phyloP scores from a whole-genome alignment of 2,113 vertebrate species.

The Ciconia stormi region DNA sequence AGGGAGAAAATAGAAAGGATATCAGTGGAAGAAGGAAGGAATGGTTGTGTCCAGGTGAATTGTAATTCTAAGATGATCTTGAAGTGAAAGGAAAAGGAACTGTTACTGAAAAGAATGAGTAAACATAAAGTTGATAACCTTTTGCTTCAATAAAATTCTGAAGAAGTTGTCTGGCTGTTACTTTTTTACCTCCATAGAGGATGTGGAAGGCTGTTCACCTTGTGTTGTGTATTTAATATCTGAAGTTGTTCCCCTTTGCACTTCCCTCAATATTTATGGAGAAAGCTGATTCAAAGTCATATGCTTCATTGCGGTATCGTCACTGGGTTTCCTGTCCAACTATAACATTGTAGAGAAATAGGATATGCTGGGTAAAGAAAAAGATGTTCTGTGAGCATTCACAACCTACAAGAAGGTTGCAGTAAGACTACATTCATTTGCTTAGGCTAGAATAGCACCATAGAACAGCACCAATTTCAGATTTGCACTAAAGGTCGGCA shows the following conservation, averaged over 20 bases:
- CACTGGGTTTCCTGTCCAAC: background rate
- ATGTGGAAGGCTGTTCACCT: background rate
- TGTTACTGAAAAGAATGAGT: background rate
- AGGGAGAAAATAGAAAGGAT: too few relatives aligned
- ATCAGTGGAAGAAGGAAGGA: background rate
- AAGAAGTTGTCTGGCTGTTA: background rate
- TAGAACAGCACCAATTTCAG: background rate
- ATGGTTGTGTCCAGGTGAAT: background rate
- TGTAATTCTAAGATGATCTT: background rate
- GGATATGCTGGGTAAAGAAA: background rate
- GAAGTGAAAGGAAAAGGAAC: background rate
- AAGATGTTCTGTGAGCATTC: background rate
- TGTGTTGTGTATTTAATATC: background rate
- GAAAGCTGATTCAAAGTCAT: background rate
- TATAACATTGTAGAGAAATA: background rate
- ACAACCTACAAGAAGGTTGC: background rate
- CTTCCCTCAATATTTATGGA: background rate
- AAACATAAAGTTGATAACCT: background rate
- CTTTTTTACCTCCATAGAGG: background rate
- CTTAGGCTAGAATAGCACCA: background rate
- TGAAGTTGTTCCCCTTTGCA: background rate
- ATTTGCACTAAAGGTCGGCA: fast-evolving
- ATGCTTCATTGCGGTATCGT: background rate
- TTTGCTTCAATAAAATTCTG: background rate
- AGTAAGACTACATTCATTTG: background rate